A percentile compares a stretch with the other conserved stretches of the same genome.
Evolutionary conservation across 2,888 invertebrate genomes (phyloP).

Genomic region (Dicranocentrus wangi): DNA sequence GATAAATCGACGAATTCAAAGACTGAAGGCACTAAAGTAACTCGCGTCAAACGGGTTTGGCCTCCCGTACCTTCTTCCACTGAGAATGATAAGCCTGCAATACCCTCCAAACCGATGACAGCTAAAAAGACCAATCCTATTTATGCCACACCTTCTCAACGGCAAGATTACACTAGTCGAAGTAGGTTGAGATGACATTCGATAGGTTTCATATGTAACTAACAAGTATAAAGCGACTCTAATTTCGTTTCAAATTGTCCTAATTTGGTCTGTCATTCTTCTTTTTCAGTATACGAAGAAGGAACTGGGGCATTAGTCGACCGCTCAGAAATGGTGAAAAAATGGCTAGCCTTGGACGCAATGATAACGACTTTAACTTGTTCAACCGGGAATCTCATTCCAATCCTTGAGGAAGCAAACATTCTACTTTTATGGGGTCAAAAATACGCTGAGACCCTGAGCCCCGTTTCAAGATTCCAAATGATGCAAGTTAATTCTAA

Average conservation of each 20-base stretch:
- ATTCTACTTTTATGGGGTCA: slow-evolving; percentile 72
- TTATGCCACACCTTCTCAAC: slow-evolving; percentile 83
- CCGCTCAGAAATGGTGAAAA: slow-evolving; percentile 72
- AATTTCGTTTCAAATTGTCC: background rate
- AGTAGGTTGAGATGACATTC: slow-evolving; percentile 48
- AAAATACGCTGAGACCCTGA: slow-evolving; percentile 72
- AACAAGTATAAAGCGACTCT: background rate
- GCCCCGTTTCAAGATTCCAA: slow-evolving; percentile 72
- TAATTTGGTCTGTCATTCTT: background rate
- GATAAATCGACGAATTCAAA: slow-evolving; percentile 64
- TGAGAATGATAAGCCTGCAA: slow-evolving; percentile 80
- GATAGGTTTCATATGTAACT: slow-evolving; percentile 18
- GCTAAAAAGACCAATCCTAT: slow-evolving; percentile 80
- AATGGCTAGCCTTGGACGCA: slow-evolving; percentile 73
- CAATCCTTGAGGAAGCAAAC: slow-evolving; percentile 73
- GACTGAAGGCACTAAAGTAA: slow-evolving; percentile 69
- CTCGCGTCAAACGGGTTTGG: slow-evolving; percentile 77
- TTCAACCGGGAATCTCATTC: slow-evolving; percentile 73
- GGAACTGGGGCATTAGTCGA: slow-evolving; percentile 66
- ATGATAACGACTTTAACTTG: slow-evolving; percentile 73
- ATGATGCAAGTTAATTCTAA: slow-evolving; percentile 72
- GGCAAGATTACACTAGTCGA: slow-evolving; percentile 71
- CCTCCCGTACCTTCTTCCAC: slow-evolving; percentile 75
- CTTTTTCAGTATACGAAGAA: slow-evolving; percentile 60
- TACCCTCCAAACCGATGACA: slow-evolving; percentile 81